phyloP scores from a whole-genome alignment of 2,113 vertebrate species.

The Microtus ochrogaster region DNA sequence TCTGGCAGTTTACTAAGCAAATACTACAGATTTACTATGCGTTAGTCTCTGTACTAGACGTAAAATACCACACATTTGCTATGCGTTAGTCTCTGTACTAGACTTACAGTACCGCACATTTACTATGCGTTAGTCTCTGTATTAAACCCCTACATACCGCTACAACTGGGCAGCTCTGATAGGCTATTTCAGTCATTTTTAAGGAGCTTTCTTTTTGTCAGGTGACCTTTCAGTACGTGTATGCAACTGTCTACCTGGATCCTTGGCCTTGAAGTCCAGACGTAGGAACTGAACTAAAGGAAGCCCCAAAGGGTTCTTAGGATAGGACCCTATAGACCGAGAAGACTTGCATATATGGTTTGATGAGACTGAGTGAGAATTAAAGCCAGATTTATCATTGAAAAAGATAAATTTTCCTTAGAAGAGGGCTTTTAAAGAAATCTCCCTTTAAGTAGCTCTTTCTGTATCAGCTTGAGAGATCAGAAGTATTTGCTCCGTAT shows the following conservation, averaged over 20 bases:
- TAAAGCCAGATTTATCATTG: slow-evolving; percentile 70
- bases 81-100: background rate
- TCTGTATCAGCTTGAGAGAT: slow-evolving; percentile 66
- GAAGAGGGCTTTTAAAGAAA: slow-evolving; percentile 55
- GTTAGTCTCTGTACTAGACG: background rate
- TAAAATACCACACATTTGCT: background rate
- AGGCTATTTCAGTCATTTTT: background rate
- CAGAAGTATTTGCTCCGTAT: slow-evolving; percentile 70
- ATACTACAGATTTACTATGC: background rate
- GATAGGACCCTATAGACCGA: background rate
- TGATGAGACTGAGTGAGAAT: slow-evolving; percentile 50
- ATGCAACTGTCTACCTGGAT: background rate
- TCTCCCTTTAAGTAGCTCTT: slow-evolving; percentile 62
- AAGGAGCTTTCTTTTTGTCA: background rate
- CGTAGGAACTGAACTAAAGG: background rate
- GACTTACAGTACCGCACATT: background rate
- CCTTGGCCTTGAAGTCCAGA: background rate
- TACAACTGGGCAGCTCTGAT: background rate
- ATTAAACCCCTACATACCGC: background rate
- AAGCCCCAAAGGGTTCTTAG: background rate
- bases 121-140: background rate
- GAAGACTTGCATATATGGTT: slow-evolving; percentile 37
- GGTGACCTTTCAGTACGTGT: background rate
- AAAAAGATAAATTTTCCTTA: slow-evolving; percentile 69
- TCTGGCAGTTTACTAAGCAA: background rate